Conservation (phyloP, 2,113 vertebrate genomes). For the Passer montanus region DNA sequence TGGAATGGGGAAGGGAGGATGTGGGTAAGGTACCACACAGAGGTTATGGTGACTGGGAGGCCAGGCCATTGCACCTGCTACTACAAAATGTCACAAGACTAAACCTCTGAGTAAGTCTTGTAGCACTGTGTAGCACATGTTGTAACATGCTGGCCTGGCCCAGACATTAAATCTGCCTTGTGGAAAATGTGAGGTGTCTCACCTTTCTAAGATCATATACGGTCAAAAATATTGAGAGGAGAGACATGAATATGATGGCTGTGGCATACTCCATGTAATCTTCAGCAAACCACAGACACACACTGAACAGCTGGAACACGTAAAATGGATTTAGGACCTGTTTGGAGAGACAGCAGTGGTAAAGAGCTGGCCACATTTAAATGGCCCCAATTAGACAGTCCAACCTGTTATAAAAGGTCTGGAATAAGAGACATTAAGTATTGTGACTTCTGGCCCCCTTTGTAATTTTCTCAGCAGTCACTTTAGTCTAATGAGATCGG, state of each 20-base stretch:
- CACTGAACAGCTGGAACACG: constrained; percentile 81
- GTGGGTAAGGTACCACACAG: background rate
- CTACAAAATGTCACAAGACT: background rate
- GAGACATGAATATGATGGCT: constrained; percentile 81
- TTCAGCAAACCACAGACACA: constrained; percentile 83
- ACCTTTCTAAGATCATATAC: constrained; percentile 81
- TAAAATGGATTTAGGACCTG: constrained; percentile 85
- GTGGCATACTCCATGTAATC: constrained; percentile 78
- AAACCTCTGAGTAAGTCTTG: constrained; percentile 1
- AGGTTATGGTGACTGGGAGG: background rate
- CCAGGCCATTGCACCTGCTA: background rate
- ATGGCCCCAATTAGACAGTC: background rate
- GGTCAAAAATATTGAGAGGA: constrained; percentile 76
- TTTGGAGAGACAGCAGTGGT: constrained; percentile 20
- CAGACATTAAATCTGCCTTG: background rate
- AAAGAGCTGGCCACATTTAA: background rate
- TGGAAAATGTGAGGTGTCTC: constrained; percentile 15
- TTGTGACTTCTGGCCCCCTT: background rate
- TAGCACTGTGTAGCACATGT: background rate
- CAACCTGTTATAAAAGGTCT: background rate
- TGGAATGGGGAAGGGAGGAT: constrained; percentile 45
- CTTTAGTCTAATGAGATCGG: background rate
- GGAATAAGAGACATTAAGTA: background rate
- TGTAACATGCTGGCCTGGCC: background rate
- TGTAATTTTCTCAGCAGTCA: background rate